Evolutionary conservation across 64 coral and sea anemone species (phyloP).

Genomic region (Pachyseris speciosa): DNA sequence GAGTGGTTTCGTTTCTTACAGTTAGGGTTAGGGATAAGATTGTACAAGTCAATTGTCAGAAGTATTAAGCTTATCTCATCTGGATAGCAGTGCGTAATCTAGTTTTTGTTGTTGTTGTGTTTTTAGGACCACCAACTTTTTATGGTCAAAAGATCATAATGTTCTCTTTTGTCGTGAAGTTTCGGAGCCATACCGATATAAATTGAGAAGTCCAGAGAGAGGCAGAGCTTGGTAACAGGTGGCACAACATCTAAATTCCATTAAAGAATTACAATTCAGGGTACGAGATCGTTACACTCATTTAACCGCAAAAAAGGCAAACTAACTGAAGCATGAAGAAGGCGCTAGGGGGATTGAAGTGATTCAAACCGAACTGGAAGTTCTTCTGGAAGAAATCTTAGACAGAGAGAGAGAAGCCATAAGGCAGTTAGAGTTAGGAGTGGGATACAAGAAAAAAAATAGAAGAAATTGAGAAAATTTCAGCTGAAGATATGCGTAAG

Average conservation of each 20-base stretch:
- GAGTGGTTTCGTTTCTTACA: too few relatives aligned
- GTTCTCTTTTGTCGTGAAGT: constrained; percentile 48
- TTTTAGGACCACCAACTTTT: background rate
- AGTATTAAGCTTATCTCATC: background rate
- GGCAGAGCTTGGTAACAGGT: constrained; percentile 49
- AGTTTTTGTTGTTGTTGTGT: background rate
- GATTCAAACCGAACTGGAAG: constrained; percentile 34
- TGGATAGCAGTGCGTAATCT: background rate
- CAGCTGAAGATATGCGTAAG: constrained; percentile 29
- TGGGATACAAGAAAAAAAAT: constrained; percentile 9
- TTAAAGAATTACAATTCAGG: constrained; percentile 43
- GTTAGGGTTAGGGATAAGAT: too few relatives aligned
- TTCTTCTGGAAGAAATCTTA: constrained; percentile 44
- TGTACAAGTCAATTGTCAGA: too few relatives aligned
- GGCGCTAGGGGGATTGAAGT: constrained; percentile 1
- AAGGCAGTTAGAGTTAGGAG: constrained; percentile 19
- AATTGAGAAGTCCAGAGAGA: constrained; percentile 37
- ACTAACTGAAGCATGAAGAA: constrained; percentile 10
- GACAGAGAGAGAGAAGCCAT: constrained; percentile 35
- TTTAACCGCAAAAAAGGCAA: constrained; percentile 4
- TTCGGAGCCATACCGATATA: constrained; percentile 32
- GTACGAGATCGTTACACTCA: constrained; percentile 43
- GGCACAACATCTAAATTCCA: constrained; percentile 32
- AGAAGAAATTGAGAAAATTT: constrained; percentile 46
- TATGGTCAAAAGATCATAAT: constrained; percentile 43